Conservation (phyloP, 2,113 vertebrate species). For the Canis aureus region DNA sequence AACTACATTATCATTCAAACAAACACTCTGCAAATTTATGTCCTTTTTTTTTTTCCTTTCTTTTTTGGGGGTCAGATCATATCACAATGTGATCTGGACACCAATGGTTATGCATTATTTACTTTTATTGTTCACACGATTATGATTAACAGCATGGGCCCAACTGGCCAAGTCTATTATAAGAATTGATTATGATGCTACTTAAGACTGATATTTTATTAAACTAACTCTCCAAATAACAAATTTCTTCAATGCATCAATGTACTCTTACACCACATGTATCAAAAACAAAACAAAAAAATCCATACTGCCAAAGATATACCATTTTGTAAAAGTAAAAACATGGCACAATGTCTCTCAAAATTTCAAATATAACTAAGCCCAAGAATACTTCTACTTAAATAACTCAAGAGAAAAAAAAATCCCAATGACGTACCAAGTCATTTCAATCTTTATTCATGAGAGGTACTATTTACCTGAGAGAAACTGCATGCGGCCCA, state of each 20-base stretch:
- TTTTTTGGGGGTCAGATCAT: neutral
- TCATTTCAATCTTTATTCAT: neutral
- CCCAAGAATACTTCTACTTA: neutral
- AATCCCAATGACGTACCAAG: neutral
- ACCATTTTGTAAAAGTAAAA: neutral
- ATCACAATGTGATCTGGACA: neutral
- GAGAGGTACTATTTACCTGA: constrained; percentile 88
- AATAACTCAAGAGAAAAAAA: neutral
- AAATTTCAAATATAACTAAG: neutral
- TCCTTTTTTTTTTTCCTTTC: neutral
- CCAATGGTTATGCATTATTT: neutral
- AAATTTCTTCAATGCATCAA: neutral
- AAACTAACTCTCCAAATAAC: neutral
- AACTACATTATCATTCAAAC: neutral
- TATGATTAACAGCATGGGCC: neutral
- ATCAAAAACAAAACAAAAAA: neutral
- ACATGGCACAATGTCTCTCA: neutral
- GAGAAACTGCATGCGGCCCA: constrained; percentile 94
- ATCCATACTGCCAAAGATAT: neutral
- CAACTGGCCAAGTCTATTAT: neutral
- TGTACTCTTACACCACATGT: neutral
- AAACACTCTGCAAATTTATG: neutral
- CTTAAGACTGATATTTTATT: neutral
- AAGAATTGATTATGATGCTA: neutral
- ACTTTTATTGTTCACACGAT: neutral